A percentile compares a stretch with the other conserved stretches of the same genome.
Conservation (phyloP, 2,888 invertebrate genomes). For the Trachelus troglodyta region DNA sequence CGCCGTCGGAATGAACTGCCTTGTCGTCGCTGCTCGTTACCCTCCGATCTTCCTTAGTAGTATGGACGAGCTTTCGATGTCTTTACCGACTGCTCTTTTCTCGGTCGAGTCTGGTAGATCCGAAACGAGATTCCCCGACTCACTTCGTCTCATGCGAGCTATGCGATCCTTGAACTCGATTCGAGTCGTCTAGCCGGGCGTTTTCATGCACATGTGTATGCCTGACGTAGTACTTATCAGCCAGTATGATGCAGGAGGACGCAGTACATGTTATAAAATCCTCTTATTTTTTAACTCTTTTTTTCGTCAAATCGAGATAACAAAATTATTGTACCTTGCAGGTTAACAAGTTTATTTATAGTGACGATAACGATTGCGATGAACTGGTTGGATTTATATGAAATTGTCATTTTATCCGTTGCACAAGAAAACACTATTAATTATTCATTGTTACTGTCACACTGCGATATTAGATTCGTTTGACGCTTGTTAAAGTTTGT, state of each 20-base stretch:
- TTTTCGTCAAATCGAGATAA: too few species aligned
- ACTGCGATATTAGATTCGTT: too few species aligned
- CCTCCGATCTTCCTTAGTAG: background rate
- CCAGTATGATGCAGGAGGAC: background rate
- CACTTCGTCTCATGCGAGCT: constrained; percentile 1
- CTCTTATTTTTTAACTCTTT: background rate
- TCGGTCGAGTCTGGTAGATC: background rate
- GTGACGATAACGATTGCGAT: too few species aligned
- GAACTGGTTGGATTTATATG: too few species aligned
- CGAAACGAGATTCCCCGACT: constrained; percentile 12
- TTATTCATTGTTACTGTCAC: too few species aligned
- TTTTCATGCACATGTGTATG: background rate
- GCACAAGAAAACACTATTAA: too few species aligned
- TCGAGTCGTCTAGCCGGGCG: constrained; percentile 9
- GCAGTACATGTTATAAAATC: background rate
- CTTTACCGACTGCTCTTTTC: background rate
- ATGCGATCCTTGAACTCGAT: constrained; percentile 25
- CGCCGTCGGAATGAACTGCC: constrained; percentile 2
- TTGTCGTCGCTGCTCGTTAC: background rate
- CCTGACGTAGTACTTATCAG: background rate
- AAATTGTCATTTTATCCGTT: too few species aligned
- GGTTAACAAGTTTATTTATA: too few species aligned
- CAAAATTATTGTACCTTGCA: too few species aligned
- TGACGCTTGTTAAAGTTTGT: too few species aligned
- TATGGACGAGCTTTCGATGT: background rate